phyloP scores from a whole-genome alignment of 2,888 invertebrate genomes.

The Pristionchus arcanus region DNA sequence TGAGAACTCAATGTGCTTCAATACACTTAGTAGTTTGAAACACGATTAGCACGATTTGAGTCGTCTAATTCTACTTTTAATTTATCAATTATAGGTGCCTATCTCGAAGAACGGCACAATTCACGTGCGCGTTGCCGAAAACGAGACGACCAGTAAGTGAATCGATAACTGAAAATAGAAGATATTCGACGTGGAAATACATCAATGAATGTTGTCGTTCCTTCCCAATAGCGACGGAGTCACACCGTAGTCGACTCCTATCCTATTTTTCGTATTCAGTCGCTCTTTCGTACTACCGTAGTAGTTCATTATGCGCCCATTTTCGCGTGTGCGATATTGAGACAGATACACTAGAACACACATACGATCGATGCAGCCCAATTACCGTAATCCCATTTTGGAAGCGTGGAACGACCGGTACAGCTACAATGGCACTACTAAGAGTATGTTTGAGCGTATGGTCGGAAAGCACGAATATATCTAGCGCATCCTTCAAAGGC shows the following conservation, averaged over 20 bases:
- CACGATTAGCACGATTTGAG: neutral
- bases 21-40: neutral
- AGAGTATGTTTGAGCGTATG: constrained; percentile 38
- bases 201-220: neutral
- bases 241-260: constrained; percentile 23
- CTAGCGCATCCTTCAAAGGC: neutral
- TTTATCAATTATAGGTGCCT: constrained; percentile 62
- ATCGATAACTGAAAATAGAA: neutral
- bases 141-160: constrained; percentile 61
- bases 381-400: constrained; percentile 34
- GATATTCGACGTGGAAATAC: neutral
- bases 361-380: neutral
- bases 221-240: constrained; percentile 25
- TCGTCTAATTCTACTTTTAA: neutral
- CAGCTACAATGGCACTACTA: constrained; percentile 1
- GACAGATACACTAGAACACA: neutral
- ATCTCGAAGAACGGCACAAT: constrained; percentile 65
- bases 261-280: neutral
- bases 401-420: constrained; percentile 3
- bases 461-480: neutral
- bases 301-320: neutral
- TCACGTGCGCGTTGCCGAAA: constrained; percentile 60
- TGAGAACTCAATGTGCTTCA: neutral
- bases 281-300: constrained; percentile 12
- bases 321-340: constrained; percentile 4